Percentiles rank a stretch among this genome's conserved stretches.
phyloP scores from a whole-genome alignment of 2,113 vertebrate species.

The Crocuta crocuta region DNA sequence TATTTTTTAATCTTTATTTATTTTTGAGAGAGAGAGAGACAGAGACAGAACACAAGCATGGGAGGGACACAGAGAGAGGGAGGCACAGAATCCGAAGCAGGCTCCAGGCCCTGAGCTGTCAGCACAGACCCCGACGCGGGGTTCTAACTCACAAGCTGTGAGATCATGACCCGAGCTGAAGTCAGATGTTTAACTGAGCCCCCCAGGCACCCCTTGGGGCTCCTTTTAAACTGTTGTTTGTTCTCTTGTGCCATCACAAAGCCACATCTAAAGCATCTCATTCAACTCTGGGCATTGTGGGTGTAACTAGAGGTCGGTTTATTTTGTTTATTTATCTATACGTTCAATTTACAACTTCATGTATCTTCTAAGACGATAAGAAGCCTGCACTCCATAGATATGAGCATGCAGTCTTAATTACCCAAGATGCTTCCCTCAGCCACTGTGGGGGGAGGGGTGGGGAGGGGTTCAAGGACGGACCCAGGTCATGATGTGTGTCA shows the following conservation, averaged over 20 bases:
- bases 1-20: no score
- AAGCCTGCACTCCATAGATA: fast-evolving
- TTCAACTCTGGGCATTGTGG: fast-evolving
- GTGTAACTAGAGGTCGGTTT: neutral
- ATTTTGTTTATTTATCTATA: neutral
- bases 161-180: no score
- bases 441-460: fast-evolving
- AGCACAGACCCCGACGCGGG: no score
- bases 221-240: neutral
- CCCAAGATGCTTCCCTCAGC: neutral
- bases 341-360: neutral
- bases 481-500: neutral
- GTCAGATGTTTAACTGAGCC: no score
- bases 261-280: neutral
- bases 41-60: no score
- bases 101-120: no score
- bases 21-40: no score
- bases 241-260: neutral
- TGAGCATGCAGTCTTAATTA: fast-evolving
- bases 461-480: fast-evolving
- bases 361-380: neutral
- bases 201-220: no score
- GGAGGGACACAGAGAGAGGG: no score
- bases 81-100: no score
- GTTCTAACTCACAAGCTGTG: no score